phyloP scores from a whole-genome alignment of 1,140 invertebrate genomes.

The Scylla paramamosain region DNA sequence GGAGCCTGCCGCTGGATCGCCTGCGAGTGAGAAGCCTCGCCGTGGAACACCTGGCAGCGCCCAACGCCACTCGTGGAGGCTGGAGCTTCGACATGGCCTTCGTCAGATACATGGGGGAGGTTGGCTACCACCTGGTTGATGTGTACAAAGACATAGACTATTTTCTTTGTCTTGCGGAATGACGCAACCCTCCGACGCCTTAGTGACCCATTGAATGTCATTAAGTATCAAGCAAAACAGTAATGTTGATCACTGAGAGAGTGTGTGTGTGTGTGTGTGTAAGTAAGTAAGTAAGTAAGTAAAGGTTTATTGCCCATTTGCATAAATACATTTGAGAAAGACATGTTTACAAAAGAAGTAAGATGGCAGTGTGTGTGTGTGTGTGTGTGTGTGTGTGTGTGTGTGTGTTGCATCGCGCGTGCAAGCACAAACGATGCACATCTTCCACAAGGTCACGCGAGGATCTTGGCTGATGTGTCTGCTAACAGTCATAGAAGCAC shows the following conservation, averaged over 20 bases:
- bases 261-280: background rate
- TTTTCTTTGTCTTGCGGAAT: conserved; percentile 48
- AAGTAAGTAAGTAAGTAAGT: background rate
- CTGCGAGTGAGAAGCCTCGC: conserved; percentile 53
- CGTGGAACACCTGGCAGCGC: conserved; percentile 59
- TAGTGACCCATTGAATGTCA: background rate
- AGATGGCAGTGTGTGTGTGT: too few species aligned
- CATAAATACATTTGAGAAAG: too few species aligned
- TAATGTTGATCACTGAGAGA: background rate
- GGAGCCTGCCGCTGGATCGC: conserved; percentile 29
- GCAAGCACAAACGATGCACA: too few species aligned
- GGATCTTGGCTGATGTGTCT: too few species aligned
- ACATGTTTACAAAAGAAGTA: too few species aligned
- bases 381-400: background rate
- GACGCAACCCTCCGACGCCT: background rate
- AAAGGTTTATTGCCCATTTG: too few species aligned
- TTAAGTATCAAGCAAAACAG: background rate
- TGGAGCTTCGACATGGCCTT: conserved; percentile 52
- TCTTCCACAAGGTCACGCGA: too few species aligned
- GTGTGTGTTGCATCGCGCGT: too few species aligned
- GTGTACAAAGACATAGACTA: conserved; percentile 37
- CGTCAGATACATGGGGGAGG: conserved; percentile 62
- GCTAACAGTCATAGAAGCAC: too few species aligned
- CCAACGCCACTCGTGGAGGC: background rate
- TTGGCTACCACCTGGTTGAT: conserved; percentile 68